These are phyloP conservation scores for Gracilinanus agilis DNA, from an alignment of 2,113 vertebrate species.

Conservation along the genomic window DNA sequence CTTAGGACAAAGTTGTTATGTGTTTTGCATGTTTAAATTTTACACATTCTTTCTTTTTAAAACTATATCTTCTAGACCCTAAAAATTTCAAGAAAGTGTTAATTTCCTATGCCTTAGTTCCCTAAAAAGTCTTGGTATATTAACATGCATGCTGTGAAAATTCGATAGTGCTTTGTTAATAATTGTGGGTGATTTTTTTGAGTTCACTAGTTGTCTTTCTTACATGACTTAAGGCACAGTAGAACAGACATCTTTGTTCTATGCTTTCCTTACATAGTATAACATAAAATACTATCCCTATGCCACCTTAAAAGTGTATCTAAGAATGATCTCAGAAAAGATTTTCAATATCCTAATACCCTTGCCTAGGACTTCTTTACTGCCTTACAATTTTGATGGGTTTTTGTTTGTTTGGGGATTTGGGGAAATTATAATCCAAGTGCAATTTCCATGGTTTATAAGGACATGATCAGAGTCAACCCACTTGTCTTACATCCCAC, in stretches of 20 bases:
- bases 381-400: conserved; percentile 40
- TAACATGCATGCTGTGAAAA: neutral
- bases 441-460: conserved; percentile 46
- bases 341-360: conserved; percentile 37
- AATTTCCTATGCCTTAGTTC: conserved; percentile 40
- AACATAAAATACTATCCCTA: conserved; percentile 46
- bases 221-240: conserved; percentile 33
- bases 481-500: neutral
- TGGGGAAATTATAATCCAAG: conserved; percentile 31
- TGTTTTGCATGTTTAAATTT: neutral
- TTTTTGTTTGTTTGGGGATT: conserved; percentile 35
- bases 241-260: conserved; percentile 32
- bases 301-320: conserved; percentile 32
- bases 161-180: conserved; percentile 43
- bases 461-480: conserved; percentile 50
- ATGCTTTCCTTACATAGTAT: conserved; percentile 15
- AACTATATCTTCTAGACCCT: conserved; percentile 41
- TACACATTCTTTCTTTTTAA: conserved; percentile 22
- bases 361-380: conserved; percentile 37
- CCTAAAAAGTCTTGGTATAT: conserved; percentile 30
- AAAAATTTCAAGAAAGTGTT: conserved; percentile 69
- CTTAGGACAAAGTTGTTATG: neutral
- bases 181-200: neutral
- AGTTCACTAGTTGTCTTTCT: conserved; percentile 37
- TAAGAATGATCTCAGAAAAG: conserved; percentile 19